Evolutionary conservation across 2,113 vertebrate genomes (phyloP).

Genomic region (Hassar affinis): DNA sequence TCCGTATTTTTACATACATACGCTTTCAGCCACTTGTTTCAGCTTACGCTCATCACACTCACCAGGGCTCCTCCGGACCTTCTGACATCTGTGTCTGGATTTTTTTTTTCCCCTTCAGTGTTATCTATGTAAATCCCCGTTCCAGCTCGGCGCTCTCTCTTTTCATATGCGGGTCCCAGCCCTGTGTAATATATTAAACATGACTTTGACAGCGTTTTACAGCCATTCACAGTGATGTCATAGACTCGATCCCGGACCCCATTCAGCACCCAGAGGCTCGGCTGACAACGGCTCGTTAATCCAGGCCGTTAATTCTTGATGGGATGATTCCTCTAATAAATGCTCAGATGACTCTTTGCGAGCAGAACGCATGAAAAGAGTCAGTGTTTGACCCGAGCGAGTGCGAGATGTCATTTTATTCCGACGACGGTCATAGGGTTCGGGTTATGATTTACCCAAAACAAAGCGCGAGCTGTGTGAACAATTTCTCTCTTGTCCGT

Average conservation of each 20-base stretch:
- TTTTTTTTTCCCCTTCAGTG: not conserved
- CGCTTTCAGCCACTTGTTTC: not conserved
- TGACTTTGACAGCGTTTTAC: constrained; percentile 49
- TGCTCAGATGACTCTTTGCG: constrained; percentile 43
- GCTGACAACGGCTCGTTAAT: constrained; percentile 55
- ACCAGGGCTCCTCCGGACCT: not conserved
- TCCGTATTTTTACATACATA: not conserved
- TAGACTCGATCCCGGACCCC: constrained; percentile 39
- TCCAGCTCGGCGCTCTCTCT: not conserved
- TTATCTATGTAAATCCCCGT: not conserved
- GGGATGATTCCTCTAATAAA: constrained; percentile 48
- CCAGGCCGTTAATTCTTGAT: constrained; percentile 48
- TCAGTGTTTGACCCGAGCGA: constrained; percentile 18
- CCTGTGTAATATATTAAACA: constrained; percentile 33
- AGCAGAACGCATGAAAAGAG: constrained; percentile 41
- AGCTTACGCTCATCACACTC: not conserved
- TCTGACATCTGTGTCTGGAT: not conserved
- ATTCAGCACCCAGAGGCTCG: constrained; percentile 41
- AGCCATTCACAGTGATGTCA: constrained; percentile 50
- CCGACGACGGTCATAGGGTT: not conserved
- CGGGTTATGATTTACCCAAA: constrained; percentile 6
- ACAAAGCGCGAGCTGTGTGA: constrained; percentile 1
- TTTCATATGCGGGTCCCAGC: constrained; percentile 16
- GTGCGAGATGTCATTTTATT: constrained; percentile 25
- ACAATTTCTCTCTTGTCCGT: not conserved